These are phyloP conservation scores for Periophthalmodon schlosseri DNA, from an alignment of 2,113 vertebrate species.

Conservation along the genomic window DNA sequence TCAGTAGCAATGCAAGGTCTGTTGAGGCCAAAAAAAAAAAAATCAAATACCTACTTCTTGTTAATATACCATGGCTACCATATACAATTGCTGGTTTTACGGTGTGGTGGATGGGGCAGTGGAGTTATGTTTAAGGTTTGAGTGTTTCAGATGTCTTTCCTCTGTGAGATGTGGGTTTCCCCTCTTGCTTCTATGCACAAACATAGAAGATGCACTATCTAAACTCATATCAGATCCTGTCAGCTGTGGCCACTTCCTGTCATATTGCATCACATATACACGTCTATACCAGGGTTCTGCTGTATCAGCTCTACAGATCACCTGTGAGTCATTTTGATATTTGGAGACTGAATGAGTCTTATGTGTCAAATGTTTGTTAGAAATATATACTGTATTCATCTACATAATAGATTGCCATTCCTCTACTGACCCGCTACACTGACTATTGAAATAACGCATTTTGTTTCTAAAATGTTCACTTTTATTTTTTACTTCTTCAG, in stretches of 20 bases:
- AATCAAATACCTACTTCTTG: no score
- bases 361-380: neutral
- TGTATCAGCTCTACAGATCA: neutral
- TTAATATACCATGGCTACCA: no score
- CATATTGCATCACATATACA: conserved; percentile 8
- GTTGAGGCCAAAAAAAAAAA: no score
- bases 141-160: conserved; percentile 39
- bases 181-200: conserved; percentile 11
- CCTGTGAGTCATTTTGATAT: no score
- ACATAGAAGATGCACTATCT: conserved; percentile 13
- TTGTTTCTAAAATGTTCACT: no score
- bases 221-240: conserved; percentile 18
- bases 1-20: no score
- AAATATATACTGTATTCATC: no score
- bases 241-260: conserved; percentile 30
- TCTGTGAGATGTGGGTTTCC: conserved; percentile 39
- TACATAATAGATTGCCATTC: no score
- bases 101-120: neutral
- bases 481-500: no score
- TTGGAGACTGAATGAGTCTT: neutral
- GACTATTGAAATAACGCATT: no score
- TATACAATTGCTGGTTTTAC: no score
- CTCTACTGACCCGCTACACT: no score
- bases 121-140: conserved; percentile 33
- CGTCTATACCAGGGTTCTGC: neutral